Evolutionary conservation across 2,797 vertebrate species (phyloP).

Genomic region (Acrossocheilus fasciatus): DNA sequence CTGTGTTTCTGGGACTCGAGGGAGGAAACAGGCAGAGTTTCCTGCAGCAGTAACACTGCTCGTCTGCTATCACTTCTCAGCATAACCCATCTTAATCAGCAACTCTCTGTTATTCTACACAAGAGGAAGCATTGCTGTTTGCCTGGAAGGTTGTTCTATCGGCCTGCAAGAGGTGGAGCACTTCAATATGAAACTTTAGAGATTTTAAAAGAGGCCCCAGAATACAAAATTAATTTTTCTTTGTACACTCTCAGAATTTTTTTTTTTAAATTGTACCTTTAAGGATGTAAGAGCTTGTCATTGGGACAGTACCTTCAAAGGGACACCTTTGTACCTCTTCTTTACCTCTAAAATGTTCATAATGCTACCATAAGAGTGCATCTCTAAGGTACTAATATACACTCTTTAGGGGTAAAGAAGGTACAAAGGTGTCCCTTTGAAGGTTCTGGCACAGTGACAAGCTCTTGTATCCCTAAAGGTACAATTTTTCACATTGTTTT

Average conservation of each 20-base stretch:
- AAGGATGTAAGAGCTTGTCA: neutral
- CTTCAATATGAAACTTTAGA: slow-evolving; percentile 42
- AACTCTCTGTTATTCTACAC: slow-evolving; percentile 67
- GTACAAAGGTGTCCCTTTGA: neutral
- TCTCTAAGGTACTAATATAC: neutral
- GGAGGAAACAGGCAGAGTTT: slow-evolving; percentile 78
- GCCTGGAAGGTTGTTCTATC: slow-evolving; percentile 57
- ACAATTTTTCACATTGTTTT: neutral
- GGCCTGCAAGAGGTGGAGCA: slow-evolving; percentile 32
- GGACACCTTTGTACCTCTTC: neutral
- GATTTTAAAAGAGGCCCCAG: neutral
- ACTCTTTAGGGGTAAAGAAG: neutral
- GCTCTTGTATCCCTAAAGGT: neutral
- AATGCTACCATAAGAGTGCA: neutral
- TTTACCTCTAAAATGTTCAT: neutral
- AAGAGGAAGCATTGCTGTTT: slow-evolving; percentile 65
- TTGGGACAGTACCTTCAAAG: neutral
- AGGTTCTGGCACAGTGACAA: neutral
- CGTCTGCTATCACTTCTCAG: slow-evolving; percentile 58
- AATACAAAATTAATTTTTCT: neutral
- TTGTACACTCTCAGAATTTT: neutral
- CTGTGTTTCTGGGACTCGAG: slow-evolving; percentile 57
- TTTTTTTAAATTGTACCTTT: neutral
- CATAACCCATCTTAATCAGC: slow-evolving; percentile 66
- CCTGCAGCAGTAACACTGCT: slow-evolving; percentile 67